Percentiles rank a stretch among this genome's conserved stretches.
Conservation (phyloP, 2,797 vertebrate species). For the Eulemur albifrons region DNA sequence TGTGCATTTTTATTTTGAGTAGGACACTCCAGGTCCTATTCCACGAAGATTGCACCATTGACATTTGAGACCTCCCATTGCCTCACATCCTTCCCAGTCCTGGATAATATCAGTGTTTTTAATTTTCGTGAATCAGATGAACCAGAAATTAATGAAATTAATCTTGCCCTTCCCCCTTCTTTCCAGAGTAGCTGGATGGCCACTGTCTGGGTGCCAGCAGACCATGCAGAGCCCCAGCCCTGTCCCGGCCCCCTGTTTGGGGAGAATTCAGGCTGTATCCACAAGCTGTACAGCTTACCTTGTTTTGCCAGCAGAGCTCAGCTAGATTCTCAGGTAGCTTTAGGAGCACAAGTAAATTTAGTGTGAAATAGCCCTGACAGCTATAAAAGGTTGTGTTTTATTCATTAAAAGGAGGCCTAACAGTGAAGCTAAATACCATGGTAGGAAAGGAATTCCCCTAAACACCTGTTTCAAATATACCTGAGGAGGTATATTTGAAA, state of each 20-base stretch:
- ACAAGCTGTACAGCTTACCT: not conserved
- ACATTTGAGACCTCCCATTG: not conserved
- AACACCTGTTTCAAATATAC: not conserved
- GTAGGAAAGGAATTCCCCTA: conserved; percentile 20
- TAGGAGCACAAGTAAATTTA: conserved; percentile 63
- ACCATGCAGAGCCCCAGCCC: not conserved
- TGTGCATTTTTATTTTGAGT: not conserved
- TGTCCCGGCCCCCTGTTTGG: too few relatives aligned
- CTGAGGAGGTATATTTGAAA: conserved; percentile 11
- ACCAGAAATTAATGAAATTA: not conserved
- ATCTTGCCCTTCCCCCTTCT: not conserved
- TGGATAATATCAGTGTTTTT: not conserved
- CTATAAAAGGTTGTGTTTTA: conserved; percentile 69
- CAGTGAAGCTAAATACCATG: conserved; percentile 52
- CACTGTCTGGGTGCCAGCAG: not conserved
- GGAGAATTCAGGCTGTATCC: not conserved
- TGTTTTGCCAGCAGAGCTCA: not conserved
- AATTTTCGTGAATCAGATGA: not conserved
- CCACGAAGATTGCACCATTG: not conserved
- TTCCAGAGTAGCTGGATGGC: not conserved
- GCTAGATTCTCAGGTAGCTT: conserved; percentile 18
- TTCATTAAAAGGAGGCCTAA: conserved; percentile 73
- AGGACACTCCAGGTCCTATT: not conserved
- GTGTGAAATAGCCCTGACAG: conserved; percentile 68
- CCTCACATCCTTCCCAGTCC: not conserved